Percentiles rank a stretch among this genome's conserved stretches.
phyloP scores from a whole-genome alignment of 1,140 invertebrate genomes.

The Achroia grisella region DNA sequence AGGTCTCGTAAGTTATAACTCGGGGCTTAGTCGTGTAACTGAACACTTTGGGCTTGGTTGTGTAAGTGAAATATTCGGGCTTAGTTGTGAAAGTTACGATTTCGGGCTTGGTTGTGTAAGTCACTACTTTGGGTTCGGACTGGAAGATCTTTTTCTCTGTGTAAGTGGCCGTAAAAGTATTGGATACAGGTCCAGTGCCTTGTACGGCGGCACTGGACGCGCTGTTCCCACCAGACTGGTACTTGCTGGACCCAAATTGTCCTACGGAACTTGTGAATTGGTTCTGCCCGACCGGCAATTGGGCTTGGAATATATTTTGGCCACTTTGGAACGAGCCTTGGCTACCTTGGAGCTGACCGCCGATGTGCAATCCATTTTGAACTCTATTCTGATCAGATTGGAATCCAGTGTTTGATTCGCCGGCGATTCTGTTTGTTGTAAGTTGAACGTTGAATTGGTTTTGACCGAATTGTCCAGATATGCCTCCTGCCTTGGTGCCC shows the following conservation, averaged over 20 bases:
- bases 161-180: slow-evolving; percentile 43
- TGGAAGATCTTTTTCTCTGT: slow-evolving; percentile 54
- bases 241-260: slow-evolving; percentile 21
- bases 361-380: too few relatives aligned
- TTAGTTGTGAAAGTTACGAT: slow-evolving; percentile 30
- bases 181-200: slow-evolving; percentile 33
- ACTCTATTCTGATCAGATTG: background rate
- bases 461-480: slow-evolving; percentile 4
- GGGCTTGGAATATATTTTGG: background rate
- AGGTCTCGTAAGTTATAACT: slow-evolving; percentile 50
- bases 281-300: background rate
- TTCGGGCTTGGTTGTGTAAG: slow-evolving; percentile 35
- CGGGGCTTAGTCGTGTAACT: slow-evolving; percentile 52
- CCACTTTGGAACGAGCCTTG: too few relatives aligned
- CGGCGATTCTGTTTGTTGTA: background rate
- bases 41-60: slow-evolving; percentile 45
- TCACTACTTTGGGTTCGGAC: slow-evolving; percentile 35
- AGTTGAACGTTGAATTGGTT: background rate
- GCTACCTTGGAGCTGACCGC: too few relatives aligned
- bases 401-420: background rate
- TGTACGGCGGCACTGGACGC: slow-evolving; percentile 2
- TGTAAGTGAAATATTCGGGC: slow-evolving; percentile 41
- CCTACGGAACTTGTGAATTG: slow-evolving; percentile 15
- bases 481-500: background rate
- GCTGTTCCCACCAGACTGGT: slow-evolving; percentile 9